Conservation (phyloP, 2,113 vertebrate genomes). For the Lota lota region DNA sequence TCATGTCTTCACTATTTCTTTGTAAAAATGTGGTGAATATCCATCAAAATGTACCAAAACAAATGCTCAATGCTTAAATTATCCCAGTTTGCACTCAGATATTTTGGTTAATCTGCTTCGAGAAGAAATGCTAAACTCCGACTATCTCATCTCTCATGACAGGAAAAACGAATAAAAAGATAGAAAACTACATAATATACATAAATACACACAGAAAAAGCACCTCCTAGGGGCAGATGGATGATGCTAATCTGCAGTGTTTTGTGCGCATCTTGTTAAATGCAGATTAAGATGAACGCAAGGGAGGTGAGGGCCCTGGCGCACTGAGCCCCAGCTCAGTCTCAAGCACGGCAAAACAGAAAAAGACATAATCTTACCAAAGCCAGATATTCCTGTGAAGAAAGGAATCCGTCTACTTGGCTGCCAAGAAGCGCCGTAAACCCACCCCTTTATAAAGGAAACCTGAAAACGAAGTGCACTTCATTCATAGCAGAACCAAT, state of each 20-base stretch:
- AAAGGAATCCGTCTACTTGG: slow-evolving; percentile 62
- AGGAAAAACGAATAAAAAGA: slow-evolving; percentile 44
- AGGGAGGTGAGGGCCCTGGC: slow-evolving; percentile 29
- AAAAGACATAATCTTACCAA: slow-evolving; percentile 75
- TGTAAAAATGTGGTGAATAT: too few relatives aligned
- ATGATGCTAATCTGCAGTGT: slow-evolving; percentile 62
- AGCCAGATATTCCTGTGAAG: slow-evolving; percentile 70
- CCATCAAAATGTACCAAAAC: too few relatives aligned
- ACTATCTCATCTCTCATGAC: slow-evolving; percentile 48
- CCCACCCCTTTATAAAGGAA: slow-evolving; percentile 56
- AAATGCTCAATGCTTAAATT: too few relatives aligned
- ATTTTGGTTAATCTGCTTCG: slow-evolving; percentile 49
- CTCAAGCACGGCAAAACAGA: slow-evolving; percentile 61
- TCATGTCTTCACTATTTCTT: too few relatives aligned
- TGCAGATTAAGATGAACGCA: slow-evolving; percentile 55
- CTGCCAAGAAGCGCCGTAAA: slow-evolving; percentile 67
- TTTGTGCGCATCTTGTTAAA: slow-evolving; percentile 61
- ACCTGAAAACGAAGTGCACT: slow-evolving; percentile 58
- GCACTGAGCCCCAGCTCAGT: slow-evolving; percentile 74
- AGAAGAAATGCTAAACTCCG: slow-evolving; percentile 30
- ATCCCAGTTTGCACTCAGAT: slow-evolving; percentile 16
- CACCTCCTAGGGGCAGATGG: slow-evolving; percentile 50
- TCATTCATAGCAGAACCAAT: slow-evolving; percentile 73
- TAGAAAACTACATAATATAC: slow-evolving; percentile 30
- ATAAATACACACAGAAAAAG: slow-evolving; percentile 48